Base-by-base conservation (phyloP, 2,113 vertebrate genomes). In the Melospiza georgiana region DNA sequence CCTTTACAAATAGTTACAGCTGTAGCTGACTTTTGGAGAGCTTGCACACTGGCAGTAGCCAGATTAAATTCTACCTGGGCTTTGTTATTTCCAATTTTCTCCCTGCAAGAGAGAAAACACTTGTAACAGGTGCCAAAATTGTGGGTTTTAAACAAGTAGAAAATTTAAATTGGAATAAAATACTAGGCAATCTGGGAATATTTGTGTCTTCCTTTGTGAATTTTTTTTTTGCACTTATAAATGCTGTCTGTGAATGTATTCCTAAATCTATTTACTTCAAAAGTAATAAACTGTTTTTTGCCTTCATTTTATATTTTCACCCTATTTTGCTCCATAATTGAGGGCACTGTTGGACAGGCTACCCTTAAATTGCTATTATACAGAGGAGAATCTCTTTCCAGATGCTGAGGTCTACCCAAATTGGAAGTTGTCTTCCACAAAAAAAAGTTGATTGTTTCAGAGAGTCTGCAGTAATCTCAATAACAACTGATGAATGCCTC, bases 401-500 rank as follows among this genome's bases (percentile, higher is more conserved):
- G 8, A 49, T 37, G 9, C 7, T 77, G 57, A 51, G 1, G 1
- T 49, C 15, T 65, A 14, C 51, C 14, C 28, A 71, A 48, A 54
- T 5, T 67, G 12, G 24, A 82, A 85, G 4, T 5, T 71, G 8
- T 22, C 3, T 88, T 5, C 20, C 6, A 19, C 27, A 16, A 33
- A 2, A n/a, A 59, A 65, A 69, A 39, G 11, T 4, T 68, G 9
- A 0, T 76, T 79, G 62, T 5, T 65, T 27, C 15, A 39, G n/a
- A 72, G 4, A 52, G 6, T 24, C 12, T 79, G 8, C 57, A 94
- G 37, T 97, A 96, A 97, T 97, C 95, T 97, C 92, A 95, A 6
- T 95, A 96, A 97, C 97, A 98, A 97, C 94, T 96, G 87, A 84
- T 91, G 97, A 97, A 77, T 94, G 91, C 94, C 91, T 98, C 97